These are phyloP conservation scores for Eumaeus atala DNA, from an alignment of 1,140 invertebrate genomes.

Conservation along the genomic window DNA sequence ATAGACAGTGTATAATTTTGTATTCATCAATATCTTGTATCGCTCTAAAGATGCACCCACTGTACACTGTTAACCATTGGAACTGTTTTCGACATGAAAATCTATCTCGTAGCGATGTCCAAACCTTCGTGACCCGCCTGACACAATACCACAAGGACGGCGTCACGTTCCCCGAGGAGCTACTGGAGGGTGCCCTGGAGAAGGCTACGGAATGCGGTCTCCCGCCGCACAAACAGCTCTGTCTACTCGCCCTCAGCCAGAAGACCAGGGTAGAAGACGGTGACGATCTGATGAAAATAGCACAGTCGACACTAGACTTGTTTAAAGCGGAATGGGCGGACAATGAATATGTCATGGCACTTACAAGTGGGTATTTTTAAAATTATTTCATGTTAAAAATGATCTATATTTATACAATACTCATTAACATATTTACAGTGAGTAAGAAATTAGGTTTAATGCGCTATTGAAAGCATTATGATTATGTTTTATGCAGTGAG, in stretches of 20 bases:
- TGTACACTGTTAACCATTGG: too few relatives aligned
- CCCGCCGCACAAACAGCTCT: conserved; percentile 38
- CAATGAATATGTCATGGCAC: conserved; percentile 21
- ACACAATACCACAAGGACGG: conserved; percentile 50
- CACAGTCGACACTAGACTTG: conserved; percentile 35
- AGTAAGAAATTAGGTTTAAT: too few relatives aligned
- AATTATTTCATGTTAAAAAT: not conserved
- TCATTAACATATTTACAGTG: too few relatives aligned
- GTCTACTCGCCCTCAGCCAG: conserved; percentile 36
- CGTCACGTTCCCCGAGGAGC: conserved; percentile 33
- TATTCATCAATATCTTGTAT: too few relatives aligned
- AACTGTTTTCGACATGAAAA: too few relatives aligned
- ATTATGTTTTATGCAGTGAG: too few relatives aligned
- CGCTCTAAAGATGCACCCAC: too few relatives aligned
- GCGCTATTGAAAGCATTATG: too few relatives aligned
- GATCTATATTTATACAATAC: too few relatives aligned
- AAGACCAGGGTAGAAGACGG: conserved; percentile 17
- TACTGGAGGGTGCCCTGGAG: conserved; percentile 29
- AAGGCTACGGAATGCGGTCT: conserved; percentile 29
- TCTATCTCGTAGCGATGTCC: conserved; percentile 31
- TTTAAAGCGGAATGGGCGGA: conserved; percentile 37
- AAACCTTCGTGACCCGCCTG: conserved; percentile 36
- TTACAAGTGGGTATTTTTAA: conserved; percentile 30
- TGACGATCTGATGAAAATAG: conserved; percentile 29
- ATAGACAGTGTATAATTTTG: not conserved